phyloP scores from a whole-genome alignment of 2,797 vertebrate species.

The Paguma larvata region DNA sequence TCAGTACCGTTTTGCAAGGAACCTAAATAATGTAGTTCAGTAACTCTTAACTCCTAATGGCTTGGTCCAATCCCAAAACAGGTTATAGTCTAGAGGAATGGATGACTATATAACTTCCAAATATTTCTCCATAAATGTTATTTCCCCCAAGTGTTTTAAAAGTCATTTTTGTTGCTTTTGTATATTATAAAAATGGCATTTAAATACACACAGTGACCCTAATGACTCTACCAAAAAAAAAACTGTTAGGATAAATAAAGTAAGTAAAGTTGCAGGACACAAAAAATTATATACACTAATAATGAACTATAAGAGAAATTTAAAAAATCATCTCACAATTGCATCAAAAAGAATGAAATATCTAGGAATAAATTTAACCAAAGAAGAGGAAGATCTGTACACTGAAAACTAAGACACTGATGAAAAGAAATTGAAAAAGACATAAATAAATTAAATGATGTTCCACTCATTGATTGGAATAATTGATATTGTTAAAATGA shows the following conservation, averaged over 20 bases:
- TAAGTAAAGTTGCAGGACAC: not conserved
- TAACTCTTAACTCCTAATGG: not conserved
- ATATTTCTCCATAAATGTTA: not conserved
- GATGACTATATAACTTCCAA: not conserved
- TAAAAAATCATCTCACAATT: not conserved
- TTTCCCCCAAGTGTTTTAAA: conserved; percentile 2
- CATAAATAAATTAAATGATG: not conserved
- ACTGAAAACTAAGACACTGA: not conserved
- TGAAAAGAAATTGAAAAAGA: not conserved
- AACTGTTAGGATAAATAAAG: not conserved
- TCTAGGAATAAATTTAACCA: not conserved
- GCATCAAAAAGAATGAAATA: not conserved
- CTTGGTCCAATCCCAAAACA: not conserved
- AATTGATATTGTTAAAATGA: not conserved
- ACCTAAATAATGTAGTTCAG: not conserved
- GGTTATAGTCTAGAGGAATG: not conserved
- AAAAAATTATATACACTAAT: not conserved
- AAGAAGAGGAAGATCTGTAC: not conserved
- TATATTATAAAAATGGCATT: not conserved
- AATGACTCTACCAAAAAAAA: not conserved
- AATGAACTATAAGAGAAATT: not conserved
- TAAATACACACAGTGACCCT: not conserved
- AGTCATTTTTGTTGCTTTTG: conserved; percentile 21
- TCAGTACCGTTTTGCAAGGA: not conserved
- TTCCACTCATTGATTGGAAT: not conserved